A percentile compares a stretch with the other conserved stretches of the same genome.
Evolutionary conservation across 2,113 vertebrate species (phyloP).

Genomic region (Larimichthys polyactis): DNA sequence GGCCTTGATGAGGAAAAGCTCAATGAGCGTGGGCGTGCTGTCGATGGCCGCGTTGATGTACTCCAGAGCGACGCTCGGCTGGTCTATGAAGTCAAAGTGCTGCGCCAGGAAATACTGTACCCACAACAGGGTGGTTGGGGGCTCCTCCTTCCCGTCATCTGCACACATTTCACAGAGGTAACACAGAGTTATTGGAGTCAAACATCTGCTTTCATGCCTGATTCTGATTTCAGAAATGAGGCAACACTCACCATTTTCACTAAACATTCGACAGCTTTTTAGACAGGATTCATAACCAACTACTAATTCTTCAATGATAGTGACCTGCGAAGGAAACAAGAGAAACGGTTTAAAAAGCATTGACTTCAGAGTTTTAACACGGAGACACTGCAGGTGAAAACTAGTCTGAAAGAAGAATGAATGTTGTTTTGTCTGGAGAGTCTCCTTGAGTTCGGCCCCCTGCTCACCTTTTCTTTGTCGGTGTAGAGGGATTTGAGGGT

Average conservation of each 20-base stretch:
- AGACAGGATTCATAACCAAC: conserved; percentile 92
- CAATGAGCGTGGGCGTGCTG: conserved; percentile 94
- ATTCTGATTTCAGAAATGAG: not conserved
- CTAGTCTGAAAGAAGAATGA: no score
- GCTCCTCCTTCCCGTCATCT: conserved; percentile 95
- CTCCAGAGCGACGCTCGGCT: conserved; percentile 88
- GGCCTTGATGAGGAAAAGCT: conserved; percentile 95
- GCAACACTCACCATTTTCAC: conserved; percentile 87
- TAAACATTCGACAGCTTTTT: conserved; percentile 91
- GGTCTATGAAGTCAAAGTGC: conserved; percentile 92
- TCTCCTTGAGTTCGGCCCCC: no score
- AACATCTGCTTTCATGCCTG: not conserved
- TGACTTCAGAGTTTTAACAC: no score
- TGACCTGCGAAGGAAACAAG: conserved; percentile 81
- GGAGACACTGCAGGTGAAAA: no score
- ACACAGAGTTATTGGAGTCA: not conserved
- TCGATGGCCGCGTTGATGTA: conserved; percentile 96
- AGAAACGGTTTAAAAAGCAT: no score
- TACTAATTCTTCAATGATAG: conserved; percentile 92
- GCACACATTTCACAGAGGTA: not conserved
- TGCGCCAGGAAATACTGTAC: conserved; percentile 97
- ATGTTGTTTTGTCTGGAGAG: no score
- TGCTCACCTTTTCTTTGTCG: conserved; percentile 92
- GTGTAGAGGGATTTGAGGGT: conserved; percentile 92
- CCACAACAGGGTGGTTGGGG: conserved; percentile 94